Conservation (phyloP, 2,113 vertebrate genomes). For the Phasianus colchicus region DNA sequence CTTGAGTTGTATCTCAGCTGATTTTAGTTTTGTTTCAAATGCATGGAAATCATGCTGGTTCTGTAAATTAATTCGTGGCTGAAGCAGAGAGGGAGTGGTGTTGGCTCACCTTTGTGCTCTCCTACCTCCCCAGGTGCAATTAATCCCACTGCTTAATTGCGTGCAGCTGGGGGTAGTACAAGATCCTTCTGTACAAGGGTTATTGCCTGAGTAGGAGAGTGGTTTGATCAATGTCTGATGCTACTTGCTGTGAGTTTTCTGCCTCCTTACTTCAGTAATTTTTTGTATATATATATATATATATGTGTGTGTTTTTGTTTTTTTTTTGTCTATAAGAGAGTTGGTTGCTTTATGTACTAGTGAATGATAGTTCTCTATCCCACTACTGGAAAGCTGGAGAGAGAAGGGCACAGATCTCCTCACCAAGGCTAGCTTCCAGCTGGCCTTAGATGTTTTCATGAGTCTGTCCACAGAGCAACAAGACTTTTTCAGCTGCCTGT, state of each 20-base stretch:
- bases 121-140: rapidly evolving
- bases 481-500: rapidly evolving
- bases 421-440: rapidly evolving
- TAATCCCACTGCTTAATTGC: rapidly evolving
- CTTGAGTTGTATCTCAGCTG: rapidly evolving
- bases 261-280: rapidly evolving
- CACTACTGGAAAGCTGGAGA: rapidly evolving
- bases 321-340: neutral
- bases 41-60: rapidly evolving
- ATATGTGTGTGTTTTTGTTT: neutral
- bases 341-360: rapidly evolving
- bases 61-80: rapidly evolving
- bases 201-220: rapidly evolving
- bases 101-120: neutral
- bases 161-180: rapidly evolving
- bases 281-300: too few species aligned
- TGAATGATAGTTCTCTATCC: rapidly evolving
- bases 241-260: rapidly evolving
- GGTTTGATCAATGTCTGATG: rapidly evolving
- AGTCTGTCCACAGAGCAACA: rapidly evolving
- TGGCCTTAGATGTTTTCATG: rapidly evolving
- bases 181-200: rapidly evolving
- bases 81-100: rapidly evolving
- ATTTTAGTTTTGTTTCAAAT: rapidly evolving
- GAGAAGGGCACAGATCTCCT: rapidly evolving